Base-by-base conservation (phyloP, 1,140 invertebrate species). In the Reticulitermes speratus region DNA sequence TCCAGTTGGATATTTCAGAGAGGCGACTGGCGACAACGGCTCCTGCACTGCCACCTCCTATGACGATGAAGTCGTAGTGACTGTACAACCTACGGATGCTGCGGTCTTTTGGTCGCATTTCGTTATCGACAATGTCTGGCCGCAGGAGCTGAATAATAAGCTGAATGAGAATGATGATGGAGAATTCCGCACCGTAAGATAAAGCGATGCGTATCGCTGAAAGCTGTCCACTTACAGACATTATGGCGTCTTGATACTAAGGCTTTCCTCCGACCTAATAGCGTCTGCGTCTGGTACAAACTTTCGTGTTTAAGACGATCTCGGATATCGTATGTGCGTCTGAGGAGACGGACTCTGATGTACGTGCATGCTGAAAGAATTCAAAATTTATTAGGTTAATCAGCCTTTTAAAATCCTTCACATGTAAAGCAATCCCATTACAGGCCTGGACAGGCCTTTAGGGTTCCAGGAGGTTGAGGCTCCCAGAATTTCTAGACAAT, bases 161-260 rank as follows among this genome's bases (percentile, higher is more conserved):
- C 45, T 94, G 91, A 0, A 96, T 89, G 38, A 94, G 88, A 5
- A 95, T 88, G 2, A 96, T 87, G 75, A 95, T 92, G 82, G 92
- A 90, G 9, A 95, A 90, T 75, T 94, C 93, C 16, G 94, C 93
- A 0, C 94, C 91, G 11, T 94, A 90, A 1, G 93, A 93, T 85
- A 94, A 90, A 69, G 94, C 90, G 83, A 96, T 95, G 84, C 95
- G 92, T 8, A 92, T 91, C 81, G 91, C 90, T 8, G 94, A 94
- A 32, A n/a, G 92, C 0, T 95, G 83, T 83, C 96, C 88, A 94
- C 93, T 87, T 95, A 92, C 0, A 94, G 90, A 96, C 96, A 97
- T 88, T 93, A 95, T 87, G 96, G 94, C 89, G 96, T 96, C 65
- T 97, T 95, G 92, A 97, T 93, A 88, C 97, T 96, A 44, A 96